Evolutionary conservation across 1,140 invertebrate species (phyloP).

Genomic region (Drosophila lacertosa): DNA sequence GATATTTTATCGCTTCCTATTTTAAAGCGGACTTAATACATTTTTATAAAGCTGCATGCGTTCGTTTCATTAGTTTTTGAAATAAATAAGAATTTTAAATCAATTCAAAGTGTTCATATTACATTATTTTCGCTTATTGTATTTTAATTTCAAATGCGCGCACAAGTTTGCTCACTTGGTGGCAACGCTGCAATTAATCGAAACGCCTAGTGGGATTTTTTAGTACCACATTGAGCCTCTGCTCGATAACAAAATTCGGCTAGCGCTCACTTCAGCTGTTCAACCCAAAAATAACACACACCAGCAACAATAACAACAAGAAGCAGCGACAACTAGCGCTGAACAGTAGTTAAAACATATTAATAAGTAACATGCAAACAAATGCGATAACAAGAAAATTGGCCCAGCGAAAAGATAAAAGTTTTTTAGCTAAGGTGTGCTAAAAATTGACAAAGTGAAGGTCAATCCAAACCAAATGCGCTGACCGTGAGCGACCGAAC

Average conservation of each 20-base stretch:
- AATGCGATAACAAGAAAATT: background rate
- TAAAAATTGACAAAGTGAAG: slow-evolving; percentile 28
- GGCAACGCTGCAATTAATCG: no score
- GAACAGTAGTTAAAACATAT: slow-evolving; percentile 5
- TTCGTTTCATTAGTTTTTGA: no score
- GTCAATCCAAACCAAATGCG: slow-evolving; percentile 29
- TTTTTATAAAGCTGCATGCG: no score
- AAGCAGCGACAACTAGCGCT: background rate
- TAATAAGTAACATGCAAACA: background rate
- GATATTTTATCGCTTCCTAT: no score
- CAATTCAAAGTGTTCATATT: no score
- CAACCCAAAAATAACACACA: slow-evolving; percentile 17
- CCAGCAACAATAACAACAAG: background rate
- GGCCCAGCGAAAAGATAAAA: background rate
- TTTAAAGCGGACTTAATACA: no score
- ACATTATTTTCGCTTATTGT: no score
- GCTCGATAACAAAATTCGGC: background rate
- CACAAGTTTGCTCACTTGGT: no score
- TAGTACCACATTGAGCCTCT: background rate
- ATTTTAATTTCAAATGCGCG: no score
- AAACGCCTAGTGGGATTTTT: no score
- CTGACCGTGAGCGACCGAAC: slow-evolving; percentile 2
- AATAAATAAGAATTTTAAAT: no score
- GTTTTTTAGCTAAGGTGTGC: slow-evolving; percentile 7
- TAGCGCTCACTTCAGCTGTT: slow-evolving; percentile 40